Base-by-base conservation (phyloP, 2,797 vertebrate genomes). In the Sebastes kiyomatsui region DNA sequence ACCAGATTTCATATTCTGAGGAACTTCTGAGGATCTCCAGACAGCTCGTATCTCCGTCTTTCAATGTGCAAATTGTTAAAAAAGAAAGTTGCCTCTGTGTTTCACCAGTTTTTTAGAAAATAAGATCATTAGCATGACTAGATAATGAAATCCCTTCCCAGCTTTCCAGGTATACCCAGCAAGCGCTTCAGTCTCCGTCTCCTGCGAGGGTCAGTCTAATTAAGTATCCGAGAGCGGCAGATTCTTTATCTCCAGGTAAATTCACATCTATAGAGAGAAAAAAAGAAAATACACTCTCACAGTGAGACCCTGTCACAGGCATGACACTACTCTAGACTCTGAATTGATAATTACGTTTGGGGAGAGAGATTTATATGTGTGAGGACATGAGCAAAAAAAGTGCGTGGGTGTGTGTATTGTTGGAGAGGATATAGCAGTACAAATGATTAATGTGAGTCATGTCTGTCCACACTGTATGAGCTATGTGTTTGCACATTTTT, bases 401-500 rank as follows among this genome's bases (percentile, higher is more conserved):
- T 52, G 59, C 27, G 30, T 33, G 60, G n/a, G 73, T 32, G 59
- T 74, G 55, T 64, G 42, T 60, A 49, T 67, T 20, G 66, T 46
- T 22, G 35, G 42, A 49, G 55, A n/a, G 61, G 32, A 35, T 80
- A 85, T 87, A 67, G 81, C 82, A 90, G 89, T 84, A 90, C 85
- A 91, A 88, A 80, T 94, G 89, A 96, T 96, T 93, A 93, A 93
- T 87, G 67, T 87, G 90, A 89, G 79, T 91, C 61, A 86, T 91
- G 91, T 91, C 90, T 77, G 72, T 94, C 84, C 54, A 73, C 61
- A 62, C 77, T 84, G 84, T 87, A 73, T 94, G 92, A 95, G 66
- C 92, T 81, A 92, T 70, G 66, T 86, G 82, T 91, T 92, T 91
- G 88, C 85, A 88, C 88, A 84, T 92, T 95, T 93, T 88, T 96